Percentiles rank a stretch among this genome's conserved stretches.
These are phyloP conservation scores for Melanaphis sacchari DNA, from an alignment of 1,140 invertebrate species.

Conservation along the genomic window DNA sequence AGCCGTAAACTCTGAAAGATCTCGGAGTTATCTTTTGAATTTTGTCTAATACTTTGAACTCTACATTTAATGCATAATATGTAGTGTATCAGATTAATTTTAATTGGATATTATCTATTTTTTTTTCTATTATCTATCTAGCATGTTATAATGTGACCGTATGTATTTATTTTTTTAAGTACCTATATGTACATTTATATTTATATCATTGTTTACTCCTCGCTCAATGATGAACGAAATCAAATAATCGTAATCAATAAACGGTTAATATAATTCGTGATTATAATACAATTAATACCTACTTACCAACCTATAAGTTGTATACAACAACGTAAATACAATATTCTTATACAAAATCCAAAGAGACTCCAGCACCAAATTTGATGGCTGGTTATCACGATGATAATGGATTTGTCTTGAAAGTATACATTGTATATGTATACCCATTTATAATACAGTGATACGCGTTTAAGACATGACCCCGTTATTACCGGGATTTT, in stretches of 20 bases:
- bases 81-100: neutral
- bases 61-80: neutral
- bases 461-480: no score
- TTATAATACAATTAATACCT: no score
- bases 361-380: neutral
- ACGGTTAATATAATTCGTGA: no score
- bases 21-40: neutral
- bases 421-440: neutral
- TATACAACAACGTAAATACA: neutral
- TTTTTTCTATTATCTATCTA: no score
- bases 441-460: no score
- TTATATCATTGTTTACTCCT: neutral
- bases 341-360: neutral
- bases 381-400: no score
- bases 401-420: no score
- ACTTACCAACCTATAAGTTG: neutral
- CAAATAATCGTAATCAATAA: neutral
- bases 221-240: neutral
- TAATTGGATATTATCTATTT: conserved; percentile 6
- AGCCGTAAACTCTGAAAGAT: neutral
- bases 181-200: neutral
- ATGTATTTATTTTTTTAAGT: neutral
- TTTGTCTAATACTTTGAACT: neutral
- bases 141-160: no score
- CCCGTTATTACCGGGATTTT: neutral